Conservation (phyloP, 2,113 vertebrate species). For the Poeciliopsis occidentalis region DNA sequence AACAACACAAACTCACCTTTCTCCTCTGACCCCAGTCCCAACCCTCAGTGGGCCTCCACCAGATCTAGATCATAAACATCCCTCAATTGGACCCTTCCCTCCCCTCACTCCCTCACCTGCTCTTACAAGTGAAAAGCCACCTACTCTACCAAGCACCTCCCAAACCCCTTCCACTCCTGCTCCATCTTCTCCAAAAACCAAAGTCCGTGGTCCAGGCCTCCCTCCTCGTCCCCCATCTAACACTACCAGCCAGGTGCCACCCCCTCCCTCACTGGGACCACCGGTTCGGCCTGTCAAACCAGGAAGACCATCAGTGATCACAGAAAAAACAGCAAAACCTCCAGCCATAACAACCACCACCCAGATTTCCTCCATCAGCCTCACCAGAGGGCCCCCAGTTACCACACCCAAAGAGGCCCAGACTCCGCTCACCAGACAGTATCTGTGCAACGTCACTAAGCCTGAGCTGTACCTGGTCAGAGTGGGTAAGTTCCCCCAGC, state of each 20-base stretch:
- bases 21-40: slow-evolving; percentile 20
- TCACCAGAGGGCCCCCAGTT: slow-evolving; percentile 65
- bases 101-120: slow-evolving; percentile 52
- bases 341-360: slow-evolving; percentile 52
- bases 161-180: slow-evolving; percentile 16
- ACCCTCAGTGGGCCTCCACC: slow-evolving; percentile 36
- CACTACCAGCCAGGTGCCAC: slow-evolving; percentile 58
- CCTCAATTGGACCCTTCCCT: slow-evolving; percentile 35
- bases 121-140: slow-evolving; percentile 13
- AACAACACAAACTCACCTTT: slow-evolving; percentile 27
- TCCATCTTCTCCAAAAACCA: slow-evolving; percentile 33
- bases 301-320: slow-evolving; percentile 32
- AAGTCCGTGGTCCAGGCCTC: slow-evolving; percentile 14
- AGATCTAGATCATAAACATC: slow-evolving; percentile 32
- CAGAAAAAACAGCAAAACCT: slow-evolving; percentile 31
- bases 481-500: slow-evolving; percentile 72
- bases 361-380: slow-evolving; percentile 58
- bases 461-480: slow-evolving; percentile 81
- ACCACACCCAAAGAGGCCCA: slow-evolving; percentile 69
- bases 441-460: slow-evolving; percentile 78
- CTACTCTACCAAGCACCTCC: slow-evolving; percentile 17
- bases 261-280: slow-evolving; percentile 42
- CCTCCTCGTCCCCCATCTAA: slow-evolving; percentile 47
- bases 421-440: slow-evolving; percentile 65
- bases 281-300: slow-evolving; percentile 45